A percentile compares a stretch with the other conserved stretches of the same genome.
These are phyloP conservation scores for Rafetus swinhoei DNA, from an alignment of 2,113 vertebrate species.

Conservation along the genomic window DNA sequence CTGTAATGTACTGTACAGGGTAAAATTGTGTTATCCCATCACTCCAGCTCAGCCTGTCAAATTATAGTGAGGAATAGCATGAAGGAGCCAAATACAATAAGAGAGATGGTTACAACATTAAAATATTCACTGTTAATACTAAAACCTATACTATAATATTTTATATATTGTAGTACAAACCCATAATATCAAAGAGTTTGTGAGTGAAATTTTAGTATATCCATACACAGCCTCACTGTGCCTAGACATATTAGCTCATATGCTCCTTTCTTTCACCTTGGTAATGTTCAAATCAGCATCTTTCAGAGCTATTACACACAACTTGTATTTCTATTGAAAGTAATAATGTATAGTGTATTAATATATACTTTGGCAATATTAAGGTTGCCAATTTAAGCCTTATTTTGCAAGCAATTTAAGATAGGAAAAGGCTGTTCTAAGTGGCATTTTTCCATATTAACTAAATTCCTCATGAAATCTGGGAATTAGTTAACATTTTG, in stretches of 20 bases:
- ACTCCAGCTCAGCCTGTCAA: background rate
- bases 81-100: background rate
- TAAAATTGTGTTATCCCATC: background rate
- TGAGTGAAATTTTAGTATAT: background rate
- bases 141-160: background rate
- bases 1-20: background rate
- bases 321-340: background rate
- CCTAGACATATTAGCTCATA: background rate
- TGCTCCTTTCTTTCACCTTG: background rate
- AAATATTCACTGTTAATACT: background rate
- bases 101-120: background rate
- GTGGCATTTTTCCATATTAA: background rate
- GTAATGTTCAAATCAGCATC: background rate
- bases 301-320: background rate
- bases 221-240: background rate
- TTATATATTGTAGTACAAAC: background rate
- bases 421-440: background rate
- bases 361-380: background rate
- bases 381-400: background rate
- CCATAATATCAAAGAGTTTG: background rate
- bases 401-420: background rate
- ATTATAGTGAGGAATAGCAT: background rate
- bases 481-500: background rate
- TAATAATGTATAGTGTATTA: background rate
- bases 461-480: fast-evolving